These are phyloP conservation scores for Enteromius thamalakanensis DNA, from an alignment of 2,797 vertebrate genomes.

Conservation along the genomic window DNA sequence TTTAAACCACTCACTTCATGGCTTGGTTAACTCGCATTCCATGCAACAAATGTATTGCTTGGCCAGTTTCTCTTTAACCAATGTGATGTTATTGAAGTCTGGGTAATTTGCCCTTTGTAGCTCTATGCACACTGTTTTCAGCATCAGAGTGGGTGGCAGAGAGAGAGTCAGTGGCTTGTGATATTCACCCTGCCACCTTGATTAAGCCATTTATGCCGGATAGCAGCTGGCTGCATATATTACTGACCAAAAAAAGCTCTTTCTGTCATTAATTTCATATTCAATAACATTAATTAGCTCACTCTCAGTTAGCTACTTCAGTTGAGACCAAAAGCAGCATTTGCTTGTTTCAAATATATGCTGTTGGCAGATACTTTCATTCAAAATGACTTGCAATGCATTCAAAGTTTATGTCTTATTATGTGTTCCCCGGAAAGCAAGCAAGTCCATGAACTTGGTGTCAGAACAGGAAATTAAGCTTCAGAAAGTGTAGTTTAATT, in stretches of 20 bases:
- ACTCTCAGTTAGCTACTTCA: background rate
- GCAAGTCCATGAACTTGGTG: background rate
- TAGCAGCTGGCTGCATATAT: conserved; percentile 25
- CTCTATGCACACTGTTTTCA: conserved; percentile 41
- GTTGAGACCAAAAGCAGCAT: background rate
- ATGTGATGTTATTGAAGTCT: conserved; percentile 22
- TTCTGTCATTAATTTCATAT: background rate
- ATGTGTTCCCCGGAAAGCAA: background rate
- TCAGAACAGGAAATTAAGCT: background rate
- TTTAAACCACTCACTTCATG: conserved; percentile 52
- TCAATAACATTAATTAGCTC: background rate
- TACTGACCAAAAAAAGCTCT: conserved; percentile 13
- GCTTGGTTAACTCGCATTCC: conserved; percentile 57
- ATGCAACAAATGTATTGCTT: conserved; percentile 5
- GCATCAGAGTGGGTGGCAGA: background rate
- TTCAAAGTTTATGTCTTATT: background rate
- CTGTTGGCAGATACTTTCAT: background rate
- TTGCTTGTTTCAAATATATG: conserved; percentile 1
- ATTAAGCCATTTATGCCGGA: conserved; percentile 39
- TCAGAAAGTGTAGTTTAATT: conserved; percentile 5
- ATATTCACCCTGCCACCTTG: conserved; percentile 6
- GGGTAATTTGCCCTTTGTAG: conserved; percentile 32
- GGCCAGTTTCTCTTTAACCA: conserved; percentile 11
- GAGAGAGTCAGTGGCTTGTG: conserved; percentile 16
- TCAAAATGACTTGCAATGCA: background rate